Evolutionary conservation across 2,113 vertebrate species (phyloP), one percentile per base, ranked within the genome.

Genomic region (Cyanoderma ruficeps): DNA sequence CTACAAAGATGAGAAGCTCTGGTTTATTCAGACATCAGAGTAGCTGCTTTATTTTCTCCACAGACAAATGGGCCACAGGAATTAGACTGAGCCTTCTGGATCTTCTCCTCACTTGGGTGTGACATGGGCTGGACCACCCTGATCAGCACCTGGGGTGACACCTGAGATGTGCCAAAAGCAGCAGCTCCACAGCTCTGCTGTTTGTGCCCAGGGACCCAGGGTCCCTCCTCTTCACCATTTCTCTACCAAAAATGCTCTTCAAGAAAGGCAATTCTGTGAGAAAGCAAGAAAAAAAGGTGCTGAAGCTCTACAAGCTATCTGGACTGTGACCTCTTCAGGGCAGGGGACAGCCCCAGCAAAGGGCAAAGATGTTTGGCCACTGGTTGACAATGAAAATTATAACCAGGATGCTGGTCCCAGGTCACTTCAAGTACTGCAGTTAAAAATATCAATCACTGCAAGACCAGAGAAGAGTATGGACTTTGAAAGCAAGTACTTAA

Each of bases 211-310:
- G 28, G 50, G 42, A 59, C 35, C 28, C 33, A 9, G 33, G 15
- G 49, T 31, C 42, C 13, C 52, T 67, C 35, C 15, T 88, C 22
- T 42, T 42, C 5, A 14, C 10, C 31, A 63, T 30, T 91, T 79
- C 65, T 55, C 18, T 61, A 27, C 9, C 7, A 30, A 83, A 80
- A 55, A 37, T 57, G 17, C 55, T 78, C 90, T 78, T 88, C 59
- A 90, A 56, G 83, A 89, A 44, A 59, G 30, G 10, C 28, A 81
- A 22, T 71, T 80, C 44, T 15, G 2, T 5, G 7, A 41, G 35
- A 77, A 0, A 3, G 4, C 4, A 50, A 18, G 8, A n/a, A 83
- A 7, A 52, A 53, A 52, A 1, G 35, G 22, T 4, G 2, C 30
- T n/a, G 63, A 50, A 77, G 21, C 30, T 72, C 59, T 88, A 3